Evolutionary conservation across 2,113 vertebrate genomes (phyloP), one percentile per base, ranked within the genome.

Genomic region (Regulus satrapa): DNA sequence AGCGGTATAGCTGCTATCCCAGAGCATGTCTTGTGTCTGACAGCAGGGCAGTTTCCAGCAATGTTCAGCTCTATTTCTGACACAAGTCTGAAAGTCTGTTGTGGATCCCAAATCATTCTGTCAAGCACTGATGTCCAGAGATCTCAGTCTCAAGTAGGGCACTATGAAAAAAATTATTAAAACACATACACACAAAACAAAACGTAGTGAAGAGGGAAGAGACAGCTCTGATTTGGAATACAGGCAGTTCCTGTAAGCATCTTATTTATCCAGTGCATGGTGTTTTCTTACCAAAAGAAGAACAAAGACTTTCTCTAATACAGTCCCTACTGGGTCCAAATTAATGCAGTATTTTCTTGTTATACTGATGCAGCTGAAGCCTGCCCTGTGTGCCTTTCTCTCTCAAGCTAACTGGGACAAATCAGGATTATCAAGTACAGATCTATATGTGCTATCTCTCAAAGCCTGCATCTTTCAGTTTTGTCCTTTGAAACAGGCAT

Each of bases 401-500:
- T 95, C 85, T 94, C 52, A 74, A 78, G 86, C 28, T 94, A 95
- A 92, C 85, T 95, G 76, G 96, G 94, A 86, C 94, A 91, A 91
- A 89, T 75, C 63, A 91, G 80, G 74, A 93, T 95, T 95, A 95
- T 85, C 80, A 94, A 91, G 79, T 40, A 74, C 49, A 62, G 66
- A 87, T 78, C 80, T 91, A 15, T 64, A 68, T 36, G 20, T 56
- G 73, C 68, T 45, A 0, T 46, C 45, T 75, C 74, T 89, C 49
- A 90, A 89, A 95, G 71, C n/a, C 10, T 11, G 71, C n/a, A 67
- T 59, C 64, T 92, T 95, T 90, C 82, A 61, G 31, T 79, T 92
- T 85, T 81, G 66, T 63, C 69, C 64, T 83, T 73, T 86, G 67
- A 84, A 77, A 84, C 12, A 71, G 34, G 41, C 55, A 73, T 52